Conservation (phyloP, 1,140 invertebrate species). For the Himalopsyche phryganea region DNA sequence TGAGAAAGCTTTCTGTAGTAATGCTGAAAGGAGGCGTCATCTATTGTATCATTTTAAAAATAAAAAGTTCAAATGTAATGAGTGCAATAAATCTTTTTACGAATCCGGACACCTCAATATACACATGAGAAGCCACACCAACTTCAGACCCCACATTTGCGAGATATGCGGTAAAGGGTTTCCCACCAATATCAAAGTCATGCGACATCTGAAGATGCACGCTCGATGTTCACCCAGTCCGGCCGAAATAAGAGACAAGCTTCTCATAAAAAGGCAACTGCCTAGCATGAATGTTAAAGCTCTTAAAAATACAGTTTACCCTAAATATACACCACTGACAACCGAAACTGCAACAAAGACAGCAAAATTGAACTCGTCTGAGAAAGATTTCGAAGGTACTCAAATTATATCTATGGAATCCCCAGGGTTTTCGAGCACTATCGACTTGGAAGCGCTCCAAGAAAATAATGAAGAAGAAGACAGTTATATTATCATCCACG, state of each 20-base stretch:
- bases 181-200: slow-evolving; percentile 18
- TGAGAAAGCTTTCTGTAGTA: slow-evolving; percentile 22
- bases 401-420: not conserved
- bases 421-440: not conserved
- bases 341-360: not conserved
- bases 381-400: not conserved
- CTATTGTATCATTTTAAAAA: slow-evolving; percentile 25
- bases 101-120: slow-evolving; percentile 37
- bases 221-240: not conserved
- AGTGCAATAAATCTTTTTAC: slow-evolving; percentile 29
- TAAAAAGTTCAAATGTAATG: slow-evolving; percentile 22
- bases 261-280: not conserved
- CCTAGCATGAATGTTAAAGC: slow-evolving; percentile 1
- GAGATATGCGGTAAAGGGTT: slow-evolving; percentile 43
- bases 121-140: slow-evolving; percentile 42
- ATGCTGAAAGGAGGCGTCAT: slow-evolving; percentile 19
- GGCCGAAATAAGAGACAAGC: slow-evolving; percentile 2
- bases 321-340: slow-evolving; percentile 12
- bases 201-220: slow-evolving; percentile 23
- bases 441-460: not conserved
- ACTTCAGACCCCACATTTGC: slow-evolving; percentile 60
- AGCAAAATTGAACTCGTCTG: not conserved
- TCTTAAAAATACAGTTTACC: slow-evolving; percentile 13
- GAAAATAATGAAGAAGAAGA: slow-evolving; percentile 14
- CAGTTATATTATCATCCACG: slow-evolving; percentile 24